A percentile compares a stretch with the other conserved stretches of the same genome.
Conservation (phyloP, 2,113 vertebrate genomes). For the Paracanthobrama guichenoti region DNA sequence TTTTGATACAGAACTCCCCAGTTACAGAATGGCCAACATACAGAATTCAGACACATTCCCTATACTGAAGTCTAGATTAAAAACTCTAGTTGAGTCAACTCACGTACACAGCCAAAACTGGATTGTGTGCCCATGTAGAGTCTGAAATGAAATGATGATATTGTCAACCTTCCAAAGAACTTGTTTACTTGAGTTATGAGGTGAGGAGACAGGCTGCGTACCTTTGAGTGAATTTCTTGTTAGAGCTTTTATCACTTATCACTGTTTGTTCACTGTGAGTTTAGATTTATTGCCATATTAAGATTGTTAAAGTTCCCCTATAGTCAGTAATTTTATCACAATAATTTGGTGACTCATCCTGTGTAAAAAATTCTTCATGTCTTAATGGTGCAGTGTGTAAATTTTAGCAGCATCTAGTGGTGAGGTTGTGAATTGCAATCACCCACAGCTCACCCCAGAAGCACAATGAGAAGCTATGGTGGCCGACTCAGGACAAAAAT, state of each 20-base stretch:
- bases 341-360: too few relatives aligned
- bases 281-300: not conserved
- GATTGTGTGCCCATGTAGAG: not conserved
- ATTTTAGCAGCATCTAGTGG: too few relatives aligned
- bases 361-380: too few relatives aligned
- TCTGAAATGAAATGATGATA: not conserved
- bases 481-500: too few relatives aligned
- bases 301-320: not conserved
- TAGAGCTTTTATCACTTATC: not conserved
- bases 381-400: too few relatives aligned
- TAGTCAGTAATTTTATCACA: too few relatives aligned
- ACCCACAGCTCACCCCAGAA: too few relatives aligned
- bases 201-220: not conserved
- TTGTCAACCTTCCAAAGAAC: not conserved
- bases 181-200: not conserved
- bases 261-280: not conserved
- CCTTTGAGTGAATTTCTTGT: not conserved
- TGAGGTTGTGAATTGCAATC: too few relatives aligned
- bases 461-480: too few relatives aligned
- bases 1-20: constrained; percentile 14
- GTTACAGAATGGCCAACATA: not conserved
- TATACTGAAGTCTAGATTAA: not conserved
- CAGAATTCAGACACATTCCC: not conserved
- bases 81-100: constrained; percentile 1
- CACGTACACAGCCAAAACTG: not conserved